Percentiles rank a stretch among this genome's conserved stretches.
Evolutionary conservation across 2,797 vertebrate genomes (phyloP).

Genomic region (Sebastolobus alascanus): DNA sequence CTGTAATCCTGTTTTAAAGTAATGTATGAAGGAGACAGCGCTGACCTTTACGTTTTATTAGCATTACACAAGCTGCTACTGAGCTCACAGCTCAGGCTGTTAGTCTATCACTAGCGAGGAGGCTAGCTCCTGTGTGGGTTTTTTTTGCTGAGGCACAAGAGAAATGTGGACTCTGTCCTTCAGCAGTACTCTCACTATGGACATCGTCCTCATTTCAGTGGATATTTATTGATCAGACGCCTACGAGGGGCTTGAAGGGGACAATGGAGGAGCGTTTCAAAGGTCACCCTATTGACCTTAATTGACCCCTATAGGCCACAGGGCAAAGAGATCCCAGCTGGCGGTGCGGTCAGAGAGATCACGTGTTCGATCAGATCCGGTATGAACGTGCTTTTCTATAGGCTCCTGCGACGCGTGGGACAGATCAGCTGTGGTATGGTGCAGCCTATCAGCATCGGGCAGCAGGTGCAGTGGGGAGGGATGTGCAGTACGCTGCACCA

Average conservation of each 20-base stretch:
- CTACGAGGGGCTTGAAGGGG: conserved; percentile 14
- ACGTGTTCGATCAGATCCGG: neutral
- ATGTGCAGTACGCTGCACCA: conserved; percentile 80
- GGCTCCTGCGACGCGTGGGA: conserved; percentile 34
- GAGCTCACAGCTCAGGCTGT: conserved; percentile 36
- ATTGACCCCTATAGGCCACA: conserved; percentile 43
- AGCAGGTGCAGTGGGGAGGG: conserved; percentile 78
- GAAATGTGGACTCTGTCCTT: conserved; percentile 51
- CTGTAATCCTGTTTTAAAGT: conserved; percentile 46
- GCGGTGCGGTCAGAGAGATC: conserved; percentile 2
- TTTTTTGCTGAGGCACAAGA: conserved; percentile 44
- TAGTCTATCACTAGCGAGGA: conserved; percentile 36
- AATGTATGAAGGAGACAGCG: conserved; percentile 57
- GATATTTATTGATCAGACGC: conserved; percentile 56
- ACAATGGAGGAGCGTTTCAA: conserved; percentile 37
- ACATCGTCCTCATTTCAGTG: conserved; percentile 41
- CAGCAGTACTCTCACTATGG: conserved; percentile 21
- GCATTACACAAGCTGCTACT: conserved; percentile 52
- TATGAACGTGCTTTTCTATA: conserved; percentile 31
- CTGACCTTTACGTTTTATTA: conserved; percentile 78
- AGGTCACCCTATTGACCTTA: conserved; percentile 54
- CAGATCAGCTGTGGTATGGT: conserved; percentile 48
- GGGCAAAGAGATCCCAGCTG: conserved; percentile 11
- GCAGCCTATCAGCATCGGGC: conserved; percentile 67
- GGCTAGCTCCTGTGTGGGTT: conserved; percentile 22